Evolutionary conservation across 2,113 vertebrate genomes (phyloP).

Genomic region (Pseudorhombus dupliciocellatus): DNA sequence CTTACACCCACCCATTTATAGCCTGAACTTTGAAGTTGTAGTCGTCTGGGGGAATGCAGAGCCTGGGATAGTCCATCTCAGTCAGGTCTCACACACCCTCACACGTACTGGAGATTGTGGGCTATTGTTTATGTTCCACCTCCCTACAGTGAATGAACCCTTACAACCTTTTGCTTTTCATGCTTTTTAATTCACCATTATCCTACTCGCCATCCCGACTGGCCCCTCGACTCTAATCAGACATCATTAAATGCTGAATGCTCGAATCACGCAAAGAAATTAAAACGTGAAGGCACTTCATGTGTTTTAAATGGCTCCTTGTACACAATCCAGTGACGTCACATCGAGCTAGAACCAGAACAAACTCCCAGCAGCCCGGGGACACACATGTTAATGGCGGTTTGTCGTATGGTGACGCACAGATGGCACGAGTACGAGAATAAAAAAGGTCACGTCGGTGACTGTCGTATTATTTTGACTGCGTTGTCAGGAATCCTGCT

Average conservation of each 20-base stretch:
- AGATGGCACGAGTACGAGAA: too few relatives aligned
- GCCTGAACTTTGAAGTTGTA: slow-evolving; percentile 55
- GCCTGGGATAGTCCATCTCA: slow-evolving; percentile 60
- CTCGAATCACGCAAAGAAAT: background rate
- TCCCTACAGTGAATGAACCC: background rate
- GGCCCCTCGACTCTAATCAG: background rate
- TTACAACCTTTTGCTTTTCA: background rate
- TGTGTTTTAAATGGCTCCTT: background rate
- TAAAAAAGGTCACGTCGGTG: background rate
- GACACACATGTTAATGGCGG: background rate
- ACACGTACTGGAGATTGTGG: slow-evolving; percentile 28
- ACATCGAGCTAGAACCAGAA: background rate
- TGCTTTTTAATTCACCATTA: background rate
- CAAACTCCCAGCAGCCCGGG: background rate
- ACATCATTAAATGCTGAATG: background rate
- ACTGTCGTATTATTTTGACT: background rate
- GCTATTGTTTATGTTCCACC: slow-evolving; percentile 7
- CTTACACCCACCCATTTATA: slow-evolving; percentile 54
- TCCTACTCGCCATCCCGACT: background rate
- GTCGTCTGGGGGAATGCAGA: slow-evolving; percentile 39
- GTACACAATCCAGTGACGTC: background rate
- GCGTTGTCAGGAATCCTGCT: background rate
- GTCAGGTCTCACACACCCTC: slow-evolving; percentile 40
- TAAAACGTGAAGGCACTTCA: background rate
- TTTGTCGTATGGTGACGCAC: background rate